Percentiles rank a stretch among this genome's conserved stretches.
Evolutionary conservation across 1,140 invertebrate genomes (phyloP).

Genomic region (Antheraea mylitta): DNA sequence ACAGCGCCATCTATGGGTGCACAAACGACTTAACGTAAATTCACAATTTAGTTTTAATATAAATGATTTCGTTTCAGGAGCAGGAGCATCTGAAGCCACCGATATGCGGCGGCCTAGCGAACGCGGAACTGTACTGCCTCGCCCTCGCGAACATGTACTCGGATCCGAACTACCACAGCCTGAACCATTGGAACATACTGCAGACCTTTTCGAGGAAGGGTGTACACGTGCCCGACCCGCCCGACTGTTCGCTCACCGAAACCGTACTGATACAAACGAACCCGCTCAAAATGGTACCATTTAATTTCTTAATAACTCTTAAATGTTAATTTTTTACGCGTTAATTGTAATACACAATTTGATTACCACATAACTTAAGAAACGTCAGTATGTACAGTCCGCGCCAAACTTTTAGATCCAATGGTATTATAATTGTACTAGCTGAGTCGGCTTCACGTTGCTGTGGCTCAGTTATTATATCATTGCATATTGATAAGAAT

Average conservation of each 20-base stretch:
- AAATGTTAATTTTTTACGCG: too few species aligned
- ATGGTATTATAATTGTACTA: too few species aligned
- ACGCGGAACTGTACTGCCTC: constrained; percentile 97
- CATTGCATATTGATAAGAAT: too few species aligned
- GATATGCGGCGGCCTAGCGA: constrained; percentile 94
- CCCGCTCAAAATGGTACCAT: constrained; percentile 92
- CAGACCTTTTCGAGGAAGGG: constrained; percentile 95
- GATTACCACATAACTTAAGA: too few species aligned
- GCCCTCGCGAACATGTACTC: constrained; percentile 97
- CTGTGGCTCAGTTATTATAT: too few species aligned
- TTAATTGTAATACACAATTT: too few species aligned
- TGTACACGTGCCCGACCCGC: constrained; percentile 90
- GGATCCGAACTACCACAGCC: constrained; percentile 96
- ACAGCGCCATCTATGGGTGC: too few species aligned
- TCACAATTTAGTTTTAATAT: too few species aligned
- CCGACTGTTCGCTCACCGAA: constrained; percentile 94
- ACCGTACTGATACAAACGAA: constrained; percentile 97
- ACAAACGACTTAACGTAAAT: too few species aligned
- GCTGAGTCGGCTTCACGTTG: too few species aligned
- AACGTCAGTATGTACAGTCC: too few species aligned
- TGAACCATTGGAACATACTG: constrained; percentile 96
- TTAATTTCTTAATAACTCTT: background rate
- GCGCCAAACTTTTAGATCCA: too few species aligned
- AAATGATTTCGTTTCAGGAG: constrained; percentile 81
- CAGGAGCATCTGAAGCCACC: constrained; percentile 96